phyloP scores from a whole-genome alignment of 2,888 invertebrate species.

The Patella ulyssiponensis region DNA sequence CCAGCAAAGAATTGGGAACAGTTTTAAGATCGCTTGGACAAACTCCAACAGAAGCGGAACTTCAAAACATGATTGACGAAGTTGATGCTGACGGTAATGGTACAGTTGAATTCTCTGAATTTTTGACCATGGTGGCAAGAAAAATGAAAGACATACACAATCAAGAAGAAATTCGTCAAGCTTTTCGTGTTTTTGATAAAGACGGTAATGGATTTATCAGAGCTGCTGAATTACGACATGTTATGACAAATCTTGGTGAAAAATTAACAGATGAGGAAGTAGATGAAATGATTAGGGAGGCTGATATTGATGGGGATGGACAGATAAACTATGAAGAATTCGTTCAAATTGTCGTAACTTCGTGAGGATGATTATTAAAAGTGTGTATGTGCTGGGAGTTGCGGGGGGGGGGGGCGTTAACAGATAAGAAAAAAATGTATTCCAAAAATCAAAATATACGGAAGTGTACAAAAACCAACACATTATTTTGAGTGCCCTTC shows the following conservation, averaged over 20 bases:
- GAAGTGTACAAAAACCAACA: too few relatives aligned
- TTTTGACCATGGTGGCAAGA: conserved; percentile 99
- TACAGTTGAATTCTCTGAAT: conserved; percentile 99
- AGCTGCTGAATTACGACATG: conserved; percentile 97
- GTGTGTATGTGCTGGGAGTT: too few relatives aligned
- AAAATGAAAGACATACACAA: conserved; percentile 99
- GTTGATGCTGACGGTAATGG: conserved; percentile 97
- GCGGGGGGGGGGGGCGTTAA: too few relatives aligned
- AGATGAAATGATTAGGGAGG: conserved; percentile 99
- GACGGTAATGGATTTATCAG: conserved; percentile 99
- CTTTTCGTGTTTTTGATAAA: conserved; percentile 97
- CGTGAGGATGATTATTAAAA: too few relatives aligned
- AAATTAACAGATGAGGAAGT: conserved; percentile 99
- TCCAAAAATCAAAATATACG: too few relatives aligned
- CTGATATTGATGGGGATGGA: conserved; percentile 98
- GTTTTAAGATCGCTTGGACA: conserved; percentile 98
- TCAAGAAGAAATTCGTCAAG: conserved; percentile 98
- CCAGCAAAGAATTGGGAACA: conserved; percentile 99
- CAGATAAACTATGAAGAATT: conserved; percentile 94
- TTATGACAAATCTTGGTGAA: conserved; percentile 99
- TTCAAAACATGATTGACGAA: conserved; percentile 99
- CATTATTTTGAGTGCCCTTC: too few relatives aligned
- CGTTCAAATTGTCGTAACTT: conserved; percentile 21
- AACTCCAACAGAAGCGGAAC: conserved; percentile 99
- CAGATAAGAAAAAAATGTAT: too few relatives aligned